Evolutionary conservation across 2,888 invertebrate genomes (phyloP).

Genomic region (Pristionchus japonicus): DNA sequence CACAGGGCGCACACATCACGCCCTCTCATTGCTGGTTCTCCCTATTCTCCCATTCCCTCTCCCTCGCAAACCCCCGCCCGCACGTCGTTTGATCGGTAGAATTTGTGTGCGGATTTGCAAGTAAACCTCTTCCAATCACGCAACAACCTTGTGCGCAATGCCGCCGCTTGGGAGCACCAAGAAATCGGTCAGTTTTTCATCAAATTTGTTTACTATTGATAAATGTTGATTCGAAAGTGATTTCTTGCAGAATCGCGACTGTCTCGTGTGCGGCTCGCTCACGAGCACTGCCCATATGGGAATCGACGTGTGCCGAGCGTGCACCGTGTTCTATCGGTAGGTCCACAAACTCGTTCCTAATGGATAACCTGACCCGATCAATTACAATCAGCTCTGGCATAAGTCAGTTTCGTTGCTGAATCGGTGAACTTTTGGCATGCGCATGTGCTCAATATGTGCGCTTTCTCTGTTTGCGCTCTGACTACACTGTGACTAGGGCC

Average conservation of each 20-base stretch:
- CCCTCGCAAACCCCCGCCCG: background rate
- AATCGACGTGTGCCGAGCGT: conserved; percentile 10
- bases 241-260: background rate
- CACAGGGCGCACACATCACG: background rate
- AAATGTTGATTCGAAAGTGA: background rate
- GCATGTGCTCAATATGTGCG: background rate
- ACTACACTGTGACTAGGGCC: background rate
- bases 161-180: conserved; percentile 4
- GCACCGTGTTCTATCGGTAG: conserved; percentile 26
- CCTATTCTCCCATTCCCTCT: background rate
- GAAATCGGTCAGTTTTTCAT: background rate
- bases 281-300: conserved; percentile 27
- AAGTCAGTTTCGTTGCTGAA: background rate
- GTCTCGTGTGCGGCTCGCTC: background rate
- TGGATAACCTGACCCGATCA: background rate
- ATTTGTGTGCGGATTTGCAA: background rate
- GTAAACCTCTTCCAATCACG: background rate
- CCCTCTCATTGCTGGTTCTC: background rate
- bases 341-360: background rate
- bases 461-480: background rate
- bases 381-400: background rate
- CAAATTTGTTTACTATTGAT: background rate
- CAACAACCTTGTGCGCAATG: background rate
- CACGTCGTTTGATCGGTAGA: conserved; percentile 8
- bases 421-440: background rate